Conservation (phyloP, 2,888 invertebrate species). For the Notodonta ziczac region DNA sequence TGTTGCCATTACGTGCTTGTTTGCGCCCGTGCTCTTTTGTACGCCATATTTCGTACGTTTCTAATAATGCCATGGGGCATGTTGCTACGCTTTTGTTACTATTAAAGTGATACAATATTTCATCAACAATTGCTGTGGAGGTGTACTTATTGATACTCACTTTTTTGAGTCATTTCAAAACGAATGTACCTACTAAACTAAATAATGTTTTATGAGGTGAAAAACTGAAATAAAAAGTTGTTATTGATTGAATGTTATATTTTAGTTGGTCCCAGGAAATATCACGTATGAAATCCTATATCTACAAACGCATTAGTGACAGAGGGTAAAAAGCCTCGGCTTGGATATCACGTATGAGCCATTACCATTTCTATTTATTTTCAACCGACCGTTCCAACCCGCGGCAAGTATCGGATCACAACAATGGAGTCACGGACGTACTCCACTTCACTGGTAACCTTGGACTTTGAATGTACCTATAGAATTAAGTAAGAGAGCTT, state of each 20-base stretch:
- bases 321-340: slow-evolving; percentile 24
- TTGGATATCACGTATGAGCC: slow-evolving; percentile 51
- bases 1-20: slow-evolving; percentile 33
- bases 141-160: no score
- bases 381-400: slow-evolving; percentile 43
- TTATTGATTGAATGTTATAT: neutral
- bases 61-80: slow-evolving; percentile 23
- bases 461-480: slow-evolving; percentile 18
- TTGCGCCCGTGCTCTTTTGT: slow-evolving; percentile 20
- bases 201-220: no score
- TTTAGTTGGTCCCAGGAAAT: neutral
- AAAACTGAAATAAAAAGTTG: no score
- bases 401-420: slow-evolving; percentile 43
- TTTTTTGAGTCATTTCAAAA: no score
- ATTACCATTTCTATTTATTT: slow-evolving; percentile 60
- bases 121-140: neutral
- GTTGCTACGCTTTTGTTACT: slow-evolving; percentile 17
- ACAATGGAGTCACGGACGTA: slow-evolving; percentile 62
- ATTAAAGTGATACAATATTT: neutral
- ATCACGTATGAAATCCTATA: slow-evolving; percentile 20
- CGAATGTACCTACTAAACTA: no score
- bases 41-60: slow-evolving; percentile 25
- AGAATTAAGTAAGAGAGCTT: neutral
- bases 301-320: slow-evolving; percentile 34
- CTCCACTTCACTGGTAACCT: slow-evolving; percentile 45